Base-by-base conservation (phyloP, 92 coral and sea anemone species). In the Palythoa heliodiscus region DNA sequence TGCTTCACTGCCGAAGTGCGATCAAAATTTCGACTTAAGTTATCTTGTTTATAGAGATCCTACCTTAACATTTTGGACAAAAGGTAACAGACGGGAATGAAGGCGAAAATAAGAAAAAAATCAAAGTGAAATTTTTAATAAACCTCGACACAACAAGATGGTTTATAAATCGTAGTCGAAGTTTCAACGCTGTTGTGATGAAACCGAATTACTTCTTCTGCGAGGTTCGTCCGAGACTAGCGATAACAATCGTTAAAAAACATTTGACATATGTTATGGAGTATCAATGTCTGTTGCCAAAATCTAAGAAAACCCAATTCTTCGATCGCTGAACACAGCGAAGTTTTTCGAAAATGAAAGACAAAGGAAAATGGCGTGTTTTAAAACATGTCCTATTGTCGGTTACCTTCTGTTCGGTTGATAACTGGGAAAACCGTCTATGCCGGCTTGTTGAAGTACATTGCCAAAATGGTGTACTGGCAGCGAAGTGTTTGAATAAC, bases 341-440 rank as follows among this genome's bases (percentile, higher is more conserved):
- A 80, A 66, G 20, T 48, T 23, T 38, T 22, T 80, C 63, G 57
- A 80, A 78, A 80, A 23, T 24, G 74, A 54, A 40, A 64, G 84
- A 80, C 84, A 80, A 80, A 80, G 74, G 73, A 80, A 80, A 80
- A 80, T 80, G 84, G 84, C 84, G 73, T 80, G 60, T 66, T 47
- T 25, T 17, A 13, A 14, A 7, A 19, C 24, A 19, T 23, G 8
- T 64, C 15, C 57, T 79, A 60, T 68, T 58, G 54, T 37, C 72
- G 63, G 47, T 67, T 80, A 80, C 84, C 84, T 80, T 48, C 72
- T 43, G 11, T 80, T 80, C 16, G 55, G 73, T 4, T 80, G 84
- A 67, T 66, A 64, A 43, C 84, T 63, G 17, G 61, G 43, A 66
- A 80, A 53, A 64, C 47, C 84, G 0, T 80, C 73, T n/a, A 66